Evolutionary conservation across 2,888 invertebrate genomes (phyloP).

Genomic region (Salticus scenicus): DNA sequence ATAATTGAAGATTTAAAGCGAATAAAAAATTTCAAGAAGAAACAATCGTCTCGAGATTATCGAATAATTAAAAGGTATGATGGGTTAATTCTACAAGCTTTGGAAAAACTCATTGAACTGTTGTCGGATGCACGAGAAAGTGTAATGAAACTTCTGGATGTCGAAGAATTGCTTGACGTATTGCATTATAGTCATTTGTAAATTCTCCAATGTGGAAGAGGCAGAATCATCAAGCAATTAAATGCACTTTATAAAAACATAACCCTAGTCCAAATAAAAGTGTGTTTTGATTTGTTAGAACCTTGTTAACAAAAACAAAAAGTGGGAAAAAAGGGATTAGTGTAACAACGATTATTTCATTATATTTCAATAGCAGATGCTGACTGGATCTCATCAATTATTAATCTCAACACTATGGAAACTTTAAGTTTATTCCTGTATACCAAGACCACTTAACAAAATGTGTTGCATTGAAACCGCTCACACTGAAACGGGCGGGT

Average conservation of each 20-base stretch:
- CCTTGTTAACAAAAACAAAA: slow-evolving; percentile 44
- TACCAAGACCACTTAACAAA: slow-evolving; percentile 54
- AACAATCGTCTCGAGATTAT: slow-evolving; percentile 33
- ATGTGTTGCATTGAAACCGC: slow-evolving; percentile 70
- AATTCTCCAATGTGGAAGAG: slow-evolving; percentile 13
- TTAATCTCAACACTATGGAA: slow-evolving; percentile 70
- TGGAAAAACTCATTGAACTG: slow-evolving; percentile 33
- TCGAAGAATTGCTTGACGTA: slow-evolving; percentile 44
- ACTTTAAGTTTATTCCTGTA: neutral
- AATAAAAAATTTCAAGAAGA: slow-evolving; percentile 42
- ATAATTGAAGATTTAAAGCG: slow-evolving; percentile 43
- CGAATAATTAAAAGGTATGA: no score
- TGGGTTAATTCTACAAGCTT: slow-evolving; percentile 14
- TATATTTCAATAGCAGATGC: no score
- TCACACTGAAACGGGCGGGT: slow-evolving; percentile 64
- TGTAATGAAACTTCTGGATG: slow-evolving; percentile 35
- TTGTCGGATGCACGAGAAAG: slow-evolving; percentile 18
- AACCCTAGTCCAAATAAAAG: slow-evolving; percentile 38
- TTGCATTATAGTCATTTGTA: slow-evolving; percentile 38
- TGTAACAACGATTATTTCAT: slow-evolving; percentile 21
- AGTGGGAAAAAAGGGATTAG: slow-evolving; percentile 2
- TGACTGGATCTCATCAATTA: slow-evolving; percentile 72
- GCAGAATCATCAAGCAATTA: slow-evolving; percentile 26
- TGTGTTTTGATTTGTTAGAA: slow-evolving; percentile 17
- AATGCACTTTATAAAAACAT: no score